A percentile compares a stretch with the other conserved stretches of the same genome.
Conservation (phyloP, 2,797 vertebrate genomes). For the Spinus pinus region DNA sequence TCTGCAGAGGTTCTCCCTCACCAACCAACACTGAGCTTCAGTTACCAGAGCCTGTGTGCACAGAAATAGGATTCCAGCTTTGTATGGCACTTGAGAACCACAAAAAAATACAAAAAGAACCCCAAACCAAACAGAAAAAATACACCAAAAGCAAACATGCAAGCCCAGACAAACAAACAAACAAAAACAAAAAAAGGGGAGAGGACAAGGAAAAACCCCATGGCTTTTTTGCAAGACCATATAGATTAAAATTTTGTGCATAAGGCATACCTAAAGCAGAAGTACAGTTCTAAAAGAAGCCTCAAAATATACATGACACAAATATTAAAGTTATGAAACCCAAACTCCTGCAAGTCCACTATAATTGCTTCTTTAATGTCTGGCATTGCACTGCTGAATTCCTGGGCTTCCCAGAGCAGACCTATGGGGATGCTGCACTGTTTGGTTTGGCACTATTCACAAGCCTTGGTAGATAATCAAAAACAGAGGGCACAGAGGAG, state of each 20-base stretch:
- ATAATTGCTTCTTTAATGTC: slow-evolving; percentile 59
- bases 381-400: slow-evolving; percentile 61
- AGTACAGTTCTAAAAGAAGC: not conserved
- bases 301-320: slow-evolving; percentile 16
- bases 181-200: not conserved
- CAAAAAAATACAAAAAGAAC: not conserved
- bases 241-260: not conserved
- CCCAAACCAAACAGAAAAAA: not conserved
- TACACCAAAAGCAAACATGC: not conserved
- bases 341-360: slow-evolving; percentile 43
- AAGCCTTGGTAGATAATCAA: slow-evolving; percentile 73
- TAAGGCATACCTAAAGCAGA: not conserved
- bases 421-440: slow-evolving; percentile 66
- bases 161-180: too few species aligned
- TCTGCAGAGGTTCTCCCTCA: not conserved
- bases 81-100: not conserved
- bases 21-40: accelerated
- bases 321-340: slow-evolving; percentile 35
- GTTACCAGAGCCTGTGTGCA: not conserved
- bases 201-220: not conserved
- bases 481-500: slow-evolving; percentile 72
- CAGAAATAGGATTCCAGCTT: not conserved
- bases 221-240: not conserved
- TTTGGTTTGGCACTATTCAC: slow-evolving; percentile 76
- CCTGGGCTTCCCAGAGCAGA: slow-evolving; percentile 61